These are phyloP conservation scores for Podiceps cristatus DNA, from an alignment of 2,113 vertebrate species.

Conservation along the genomic window DNA sequence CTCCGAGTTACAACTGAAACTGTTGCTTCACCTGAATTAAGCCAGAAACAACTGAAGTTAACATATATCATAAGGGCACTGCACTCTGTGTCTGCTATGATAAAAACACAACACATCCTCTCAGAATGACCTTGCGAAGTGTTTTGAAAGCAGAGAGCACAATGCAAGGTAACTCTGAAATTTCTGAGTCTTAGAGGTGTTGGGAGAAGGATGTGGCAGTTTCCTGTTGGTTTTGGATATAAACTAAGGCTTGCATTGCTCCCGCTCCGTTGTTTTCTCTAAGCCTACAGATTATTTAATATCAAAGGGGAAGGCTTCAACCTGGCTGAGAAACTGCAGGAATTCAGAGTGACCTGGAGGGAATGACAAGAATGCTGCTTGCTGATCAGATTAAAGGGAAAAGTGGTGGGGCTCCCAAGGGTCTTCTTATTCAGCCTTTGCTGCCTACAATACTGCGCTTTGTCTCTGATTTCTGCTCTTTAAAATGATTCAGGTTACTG, in stretches of 20 bases:
- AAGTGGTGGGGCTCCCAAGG: constrained; percentile 59
- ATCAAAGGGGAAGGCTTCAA: constrained; percentile 47
- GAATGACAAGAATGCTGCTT: constrained; percentile 69
- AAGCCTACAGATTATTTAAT: constrained; percentile 63
- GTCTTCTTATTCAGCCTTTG: constrained; percentile 61
- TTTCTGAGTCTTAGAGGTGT: background rate
- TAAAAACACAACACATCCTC: background rate
- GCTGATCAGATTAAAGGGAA: constrained; percentile 73
- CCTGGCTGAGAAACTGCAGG: constrained; percentile 72
- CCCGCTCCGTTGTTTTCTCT: constrained; percentile 1
- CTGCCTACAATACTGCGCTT: constrained; percentile 60
- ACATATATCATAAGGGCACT: background rate
- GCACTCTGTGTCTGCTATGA: no score
- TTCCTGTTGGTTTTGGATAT: constrained; percentile 30
- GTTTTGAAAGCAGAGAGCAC: background rate
- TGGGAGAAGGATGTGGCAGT: background rate
- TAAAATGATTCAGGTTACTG: constrained; percentile 48
- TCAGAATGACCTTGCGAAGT: background rate
- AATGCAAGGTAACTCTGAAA: background rate
- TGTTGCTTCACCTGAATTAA: background rate
- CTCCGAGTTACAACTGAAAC: background rate
- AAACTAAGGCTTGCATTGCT: background rate
- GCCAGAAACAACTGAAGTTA: background rate
- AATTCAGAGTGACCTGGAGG: constrained; percentile 67
- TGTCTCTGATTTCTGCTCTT: constrained; percentile 55